phyloP scores from a whole-genome alignment of 1,140 invertebrate species.

The Lordiphosa stackelbergi region DNA sequence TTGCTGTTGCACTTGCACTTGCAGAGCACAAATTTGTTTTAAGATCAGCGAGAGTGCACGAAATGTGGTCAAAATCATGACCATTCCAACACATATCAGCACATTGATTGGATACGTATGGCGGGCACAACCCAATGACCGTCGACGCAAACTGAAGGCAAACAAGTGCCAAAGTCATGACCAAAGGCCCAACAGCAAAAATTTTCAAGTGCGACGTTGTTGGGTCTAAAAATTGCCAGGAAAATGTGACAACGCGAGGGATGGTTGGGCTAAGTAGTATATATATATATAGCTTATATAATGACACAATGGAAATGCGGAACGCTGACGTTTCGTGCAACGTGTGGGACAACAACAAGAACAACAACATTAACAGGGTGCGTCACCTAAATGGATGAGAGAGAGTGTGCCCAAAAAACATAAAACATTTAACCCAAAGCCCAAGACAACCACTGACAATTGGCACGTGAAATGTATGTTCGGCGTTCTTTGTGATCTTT shows the following conservation, averaged over 20 bases:
- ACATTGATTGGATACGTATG: conserved; percentile 37
- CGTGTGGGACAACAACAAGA: conserved; percentile 10
- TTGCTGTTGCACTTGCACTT: conserved; percentile 36
- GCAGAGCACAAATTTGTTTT: conserved; percentile 55
- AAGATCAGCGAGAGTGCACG: conserved; percentile 57
- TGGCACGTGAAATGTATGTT: conserved; percentile 40
- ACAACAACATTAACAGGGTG: neutral
- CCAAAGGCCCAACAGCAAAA: conserved; percentile 17
- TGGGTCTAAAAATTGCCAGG: conserved; percentile 40
- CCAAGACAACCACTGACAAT: conserved; percentile 5
- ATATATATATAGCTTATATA: conserved; percentile 19
- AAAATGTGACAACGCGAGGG: conserved; percentile 43
- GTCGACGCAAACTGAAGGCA: conserved; percentile 42
- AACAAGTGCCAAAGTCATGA: conserved; percentile 59
- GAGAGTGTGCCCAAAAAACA: conserved; percentile 9
- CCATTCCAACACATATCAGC: conserved; percentile 18
- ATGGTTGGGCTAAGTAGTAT: conserved; percentile 4
- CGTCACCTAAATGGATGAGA: neutral
- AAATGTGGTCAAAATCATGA: conserved; percentile 67
- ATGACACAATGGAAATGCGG: conserved; percentile 41
- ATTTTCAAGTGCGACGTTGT: conserved; percentile 29
- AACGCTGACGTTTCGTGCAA: conserved; percentile 52
- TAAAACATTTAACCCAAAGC: conserved; percentile 24
- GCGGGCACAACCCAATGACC: conserved; percentile 5
- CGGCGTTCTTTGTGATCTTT: conserved; percentile 32